Evolutionary conservation across 2,888 invertebrate species (phyloP), one percentile per base, ranked within the genome.

Genomic region (Amaurobius ferox): DNA sequence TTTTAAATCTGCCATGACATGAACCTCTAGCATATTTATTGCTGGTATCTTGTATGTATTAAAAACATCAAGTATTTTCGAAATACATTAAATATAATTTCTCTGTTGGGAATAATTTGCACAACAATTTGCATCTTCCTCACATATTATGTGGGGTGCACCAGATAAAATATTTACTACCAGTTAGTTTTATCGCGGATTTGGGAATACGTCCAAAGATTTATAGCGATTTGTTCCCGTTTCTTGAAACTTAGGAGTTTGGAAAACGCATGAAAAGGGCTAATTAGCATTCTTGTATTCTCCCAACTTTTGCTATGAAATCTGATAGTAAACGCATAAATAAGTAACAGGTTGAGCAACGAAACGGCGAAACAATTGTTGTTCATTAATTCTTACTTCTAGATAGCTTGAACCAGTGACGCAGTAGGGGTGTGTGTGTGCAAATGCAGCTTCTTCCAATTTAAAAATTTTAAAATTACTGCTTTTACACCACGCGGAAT

Each of bases 121-220:
- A 55, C 55, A 55, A 55, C 55, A 55, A 55, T 55, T 55, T 55
- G 55, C 55, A 55, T 55, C 23, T 55, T 3, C 55, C 23, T 55
- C 55, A 23, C 55, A 55, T 23, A 55, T 55, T 55, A 55, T 23
- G 11, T 23, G 55, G 55, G 55, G 55, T 55, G 55, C 55, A 23
- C 55, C 3, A 55, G 55, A 55, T 55, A 55, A 55, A 55, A 55
- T 55, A 55, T 55, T 55, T 55, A 55, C 55, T 55, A 23, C 5
- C 55, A 55, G 55, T 55, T 55, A 55, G 55, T 55, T 55, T 55
- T 55, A 55, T n/a, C 55, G 23, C 23, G 55, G 55, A 23, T 55
- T 23, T 23, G 55, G 23, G 55, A 55, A 23, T 55, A 23, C 55
- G 55, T 55, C 55, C 1, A 55, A 55, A 55, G 55, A 55, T 55